Conservation (phyloP, 2,888 invertebrate genomes). For the Sminthurinus aureus region DNA sequence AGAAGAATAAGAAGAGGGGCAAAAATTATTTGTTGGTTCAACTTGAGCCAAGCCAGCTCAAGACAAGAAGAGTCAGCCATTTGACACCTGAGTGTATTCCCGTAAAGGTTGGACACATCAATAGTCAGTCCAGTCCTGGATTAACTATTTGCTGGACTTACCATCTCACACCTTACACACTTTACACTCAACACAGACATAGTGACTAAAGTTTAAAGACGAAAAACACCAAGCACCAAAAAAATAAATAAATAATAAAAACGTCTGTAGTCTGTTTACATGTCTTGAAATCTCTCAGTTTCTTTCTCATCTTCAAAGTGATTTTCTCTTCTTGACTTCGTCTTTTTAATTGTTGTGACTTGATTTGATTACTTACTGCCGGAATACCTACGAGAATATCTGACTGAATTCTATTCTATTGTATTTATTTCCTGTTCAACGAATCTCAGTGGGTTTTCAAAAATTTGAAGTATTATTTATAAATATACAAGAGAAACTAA, state of each 20-base stretch:
- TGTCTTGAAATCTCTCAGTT: background rate
- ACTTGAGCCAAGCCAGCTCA: conserved; percentile 16
- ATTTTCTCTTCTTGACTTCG: background rate
- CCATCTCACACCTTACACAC: background rate
- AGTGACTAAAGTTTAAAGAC: background rate
- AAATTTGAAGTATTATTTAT: background rate
- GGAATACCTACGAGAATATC: background rate
- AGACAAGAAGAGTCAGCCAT: conserved; percentile 40
- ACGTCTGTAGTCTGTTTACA: background rate
- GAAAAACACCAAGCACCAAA: background rate
- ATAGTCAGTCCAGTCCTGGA: conserved; percentile 39
- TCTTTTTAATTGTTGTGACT: background rate
- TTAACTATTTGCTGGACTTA: conserved; percentile 28
- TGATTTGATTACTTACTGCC: background rate
- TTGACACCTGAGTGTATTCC: conserved; percentile 45
- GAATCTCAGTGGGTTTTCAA: background rate
- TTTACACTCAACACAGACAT: background rate
- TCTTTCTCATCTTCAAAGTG: background rate
- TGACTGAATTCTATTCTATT: background rate
- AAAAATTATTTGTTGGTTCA: conserved; percentile 37
- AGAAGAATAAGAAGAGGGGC: conserved; percentile 27
- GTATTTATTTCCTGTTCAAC: background rate
- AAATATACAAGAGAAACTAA: background rate
- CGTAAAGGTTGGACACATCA: conserved; percentile 39
- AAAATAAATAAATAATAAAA: background rate